Evolutionary conservation across 2,113 vertebrate genomes (phyloP), one percentile per base, ranked within the genome.

Genomic region (Spea bombifrons): DNA sequence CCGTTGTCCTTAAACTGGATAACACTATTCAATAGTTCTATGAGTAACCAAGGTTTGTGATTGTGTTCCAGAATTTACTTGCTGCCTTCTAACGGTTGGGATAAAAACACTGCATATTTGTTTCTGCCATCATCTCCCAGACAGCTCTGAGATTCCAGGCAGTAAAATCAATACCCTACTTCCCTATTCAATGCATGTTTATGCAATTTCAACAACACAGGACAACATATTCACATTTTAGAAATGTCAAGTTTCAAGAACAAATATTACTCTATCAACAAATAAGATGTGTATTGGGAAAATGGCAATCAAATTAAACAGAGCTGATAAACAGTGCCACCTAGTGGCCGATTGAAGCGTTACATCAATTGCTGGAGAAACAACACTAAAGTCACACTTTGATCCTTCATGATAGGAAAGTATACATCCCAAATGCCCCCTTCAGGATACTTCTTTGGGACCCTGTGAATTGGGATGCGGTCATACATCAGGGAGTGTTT

Each of bases 191-290:
- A 59, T 45, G 66, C 75, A 76, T 76, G 75, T 49, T 48, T 70
- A 77, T 77, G 44, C 75, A 77, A 70, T 77, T 77, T 76, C 53
- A 68, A 76, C 66, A 76, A 69, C 44, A 76, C 53, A 77, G 52
- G 67, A 48, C 66, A 61, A 66, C 53, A 77, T 69, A 77, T 77
- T 69, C 75, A 77, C 75, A 70, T 77, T 77, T 77, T 68, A 77
- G 46, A 70, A 77, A 77, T 77, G 75, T 77, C 75, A 77, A 70
- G 53, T 69, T 77, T 52, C 15, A 46, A 49, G 46, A 70, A 69
- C 53, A 77, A 77, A 77, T 77, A 77, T 77, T 77, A 76, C 57
- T 76, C 17, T 48, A 70, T 61, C 43, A 50, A 57, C 43, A 70
- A 61, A 61, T 48, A 77, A 49, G 53, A 77, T 61, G 55, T 70